phyloP scores from a whole-genome alignment of 2,888 invertebrate genomes.

The Parnassius mnemosyne region DNA sequence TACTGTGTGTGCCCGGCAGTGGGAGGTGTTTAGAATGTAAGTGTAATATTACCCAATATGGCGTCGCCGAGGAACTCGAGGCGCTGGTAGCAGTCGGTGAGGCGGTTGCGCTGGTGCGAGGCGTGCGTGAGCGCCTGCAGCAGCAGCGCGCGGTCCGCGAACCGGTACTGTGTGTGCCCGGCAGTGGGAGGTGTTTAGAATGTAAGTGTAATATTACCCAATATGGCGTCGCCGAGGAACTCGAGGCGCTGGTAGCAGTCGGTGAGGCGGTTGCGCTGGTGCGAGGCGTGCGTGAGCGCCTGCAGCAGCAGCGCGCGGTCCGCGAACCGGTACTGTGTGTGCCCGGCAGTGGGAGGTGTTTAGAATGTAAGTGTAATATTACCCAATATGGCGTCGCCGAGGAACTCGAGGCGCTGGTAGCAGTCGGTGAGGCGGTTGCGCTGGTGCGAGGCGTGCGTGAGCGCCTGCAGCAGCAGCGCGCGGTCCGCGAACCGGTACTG shows the following conservation, averaged over 20 bases:
- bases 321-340: no score
- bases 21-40: no score
- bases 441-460: constrained; percentile 98
- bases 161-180: no score
- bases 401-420: constrained; percentile 97
- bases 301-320: constrained; percentile 96
- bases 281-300: constrained; percentile 98
- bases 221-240: constrained; percentile 96
- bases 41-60: constrained; percentile 80
- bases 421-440: constrained; percentile 98
- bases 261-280: constrained; percentile 94
- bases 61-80: constrained; percentile 98
- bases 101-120: constrained; percentile 94
- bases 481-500: constrained; percentile 93
- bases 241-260: constrained; percentile 99
- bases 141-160: constrained; percentile 93
- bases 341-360: no score
- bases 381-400: constrained; percentile 95
- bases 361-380: constrained; percentile 1
- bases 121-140: constrained; percentile 99
- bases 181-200: no score
- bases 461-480: constrained; percentile 95
- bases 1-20: no score
- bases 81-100: constrained; percentile 99
- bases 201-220: constrained; percentile 62